Conservation (phyloP, 1,140 invertebrate genomes). For the Sycophila sp. region DNA sequence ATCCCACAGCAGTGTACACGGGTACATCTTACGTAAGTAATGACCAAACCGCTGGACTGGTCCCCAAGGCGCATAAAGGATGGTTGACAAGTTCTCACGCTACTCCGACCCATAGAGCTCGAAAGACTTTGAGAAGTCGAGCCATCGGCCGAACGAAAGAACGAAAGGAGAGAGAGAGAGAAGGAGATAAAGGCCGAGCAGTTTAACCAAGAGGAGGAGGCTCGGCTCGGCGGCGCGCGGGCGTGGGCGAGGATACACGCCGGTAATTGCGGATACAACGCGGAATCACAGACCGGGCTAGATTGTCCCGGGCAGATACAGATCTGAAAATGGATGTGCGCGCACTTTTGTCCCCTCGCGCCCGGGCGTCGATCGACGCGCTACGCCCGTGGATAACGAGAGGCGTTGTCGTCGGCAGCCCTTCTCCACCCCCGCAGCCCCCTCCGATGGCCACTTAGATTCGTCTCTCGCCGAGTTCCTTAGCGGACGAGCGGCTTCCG, state of each 20-base stretch:
- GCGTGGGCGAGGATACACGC: slow-evolving; percentile 28
- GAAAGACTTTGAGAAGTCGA: slow-evolving; percentile 7
- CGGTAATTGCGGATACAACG: slow-evolving; percentile 37
- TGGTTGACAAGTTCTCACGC: slow-evolving; percentile 36
- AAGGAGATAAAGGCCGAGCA: neutral
- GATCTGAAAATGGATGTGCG: slow-evolving; percentile 35
- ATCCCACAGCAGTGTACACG: slow-evolving; percentile 4
- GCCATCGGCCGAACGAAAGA: neutral
- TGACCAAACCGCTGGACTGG: too few relatives aligned
- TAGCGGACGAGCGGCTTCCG: slow-evolving; percentile 10
- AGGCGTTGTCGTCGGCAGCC: slow-evolving; percentile 15
- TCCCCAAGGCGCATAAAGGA: slow-evolving; percentile 3
- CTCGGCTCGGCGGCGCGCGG: neutral
- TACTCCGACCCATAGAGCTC: neutral
- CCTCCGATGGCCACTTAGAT: slow-evolving; percentile 24
- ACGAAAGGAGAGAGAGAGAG: neutral
- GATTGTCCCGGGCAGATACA: slow-evolving; percentile 30
- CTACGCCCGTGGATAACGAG: slow-evolving; percentile 27
- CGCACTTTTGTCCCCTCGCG: neutral
- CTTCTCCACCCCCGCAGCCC: neutral
- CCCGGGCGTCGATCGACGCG: slow-evolving; percentile 5
- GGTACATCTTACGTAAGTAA: slow-evolving; percentile 18
- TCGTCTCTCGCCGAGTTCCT: slow-evolving; percentile 3
- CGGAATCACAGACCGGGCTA: slow-evolving; percentile 19
- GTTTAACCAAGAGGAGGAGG: neutral